Evolutionary conservation across 2,113 vertebrate species (phyloP).

Genomic region (Euleptes europaea): DNA sequence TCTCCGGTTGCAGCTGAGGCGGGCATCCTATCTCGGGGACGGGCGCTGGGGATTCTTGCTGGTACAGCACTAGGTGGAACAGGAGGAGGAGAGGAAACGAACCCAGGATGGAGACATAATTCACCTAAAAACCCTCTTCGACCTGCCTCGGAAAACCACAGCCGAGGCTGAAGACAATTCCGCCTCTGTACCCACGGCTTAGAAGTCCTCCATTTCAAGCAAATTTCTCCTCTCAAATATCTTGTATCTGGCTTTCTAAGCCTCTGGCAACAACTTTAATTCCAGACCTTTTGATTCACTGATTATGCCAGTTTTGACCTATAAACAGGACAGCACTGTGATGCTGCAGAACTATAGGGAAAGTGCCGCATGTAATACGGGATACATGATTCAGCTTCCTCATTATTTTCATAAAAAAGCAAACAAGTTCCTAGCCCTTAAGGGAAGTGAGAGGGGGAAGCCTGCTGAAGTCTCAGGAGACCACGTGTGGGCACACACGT

Average conservation of each 20-base stretch:
- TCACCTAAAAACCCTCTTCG: not conserved
- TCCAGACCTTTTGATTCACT: not conserved
- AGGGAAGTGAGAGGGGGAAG: not conserved
- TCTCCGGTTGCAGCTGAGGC: slow-evolving; percentile 3
- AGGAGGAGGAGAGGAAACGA: not conserved
- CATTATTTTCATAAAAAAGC: not conserved
- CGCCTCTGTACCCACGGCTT: not conserved
- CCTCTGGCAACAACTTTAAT: not conserved
- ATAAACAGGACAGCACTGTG: not conserved
- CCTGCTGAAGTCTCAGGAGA: too few species aligned
- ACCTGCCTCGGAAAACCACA: not conserved
- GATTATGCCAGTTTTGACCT: not conserved
- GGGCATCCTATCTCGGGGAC: not conserved
- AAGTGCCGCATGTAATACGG: not conserved
- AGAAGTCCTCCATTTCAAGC: not conserved
- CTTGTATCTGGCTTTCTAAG: not conserved
- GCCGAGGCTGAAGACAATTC: not conserved
- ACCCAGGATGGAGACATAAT: not conserved
- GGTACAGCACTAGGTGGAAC: not conserved
- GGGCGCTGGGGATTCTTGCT: not conserved
- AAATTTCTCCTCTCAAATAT: not conserved
- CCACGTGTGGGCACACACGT: too few species aligned
- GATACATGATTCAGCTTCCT: not conserved
- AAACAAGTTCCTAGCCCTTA: not conserved
- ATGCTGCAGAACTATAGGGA: not conserved